A percentile compares a stretch with the other conserved stretches of the same genome.
Evolutionary conservation across 2,888 invertebrate species (phyloP).

Genomic region (Pammene aurita): DNA sequence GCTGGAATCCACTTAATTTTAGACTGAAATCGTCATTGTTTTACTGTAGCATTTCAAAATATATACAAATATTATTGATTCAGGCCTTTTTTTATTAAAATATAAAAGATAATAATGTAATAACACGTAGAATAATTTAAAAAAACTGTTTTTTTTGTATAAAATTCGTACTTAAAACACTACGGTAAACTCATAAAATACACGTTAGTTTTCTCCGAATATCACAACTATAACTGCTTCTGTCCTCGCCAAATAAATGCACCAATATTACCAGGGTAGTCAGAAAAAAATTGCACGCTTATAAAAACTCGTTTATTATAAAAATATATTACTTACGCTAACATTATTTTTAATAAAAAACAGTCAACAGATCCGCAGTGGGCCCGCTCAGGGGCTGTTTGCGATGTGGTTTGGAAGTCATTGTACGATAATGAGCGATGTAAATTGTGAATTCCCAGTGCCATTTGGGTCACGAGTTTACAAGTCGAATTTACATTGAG

Average conservation of each 20-base stretch:
- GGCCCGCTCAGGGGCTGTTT: slow-evolving; percentile 17
- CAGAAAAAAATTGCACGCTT: slow-evolving; percentile 49
- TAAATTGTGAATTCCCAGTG: not conserved
- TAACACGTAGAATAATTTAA: too few relatives aligned
- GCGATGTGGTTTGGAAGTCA: not conserved
- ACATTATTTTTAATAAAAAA: slow-evolving; percentile 43
- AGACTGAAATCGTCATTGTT: too few relatives aligned
- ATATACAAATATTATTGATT: too few relatives aligned
- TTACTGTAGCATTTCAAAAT: too few relatives aligned
- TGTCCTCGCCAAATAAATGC: not conserved
- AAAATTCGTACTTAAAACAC: not conserved
- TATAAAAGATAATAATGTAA: too few relatives aligned
- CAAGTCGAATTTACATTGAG: slow-evolving; percentile 3
- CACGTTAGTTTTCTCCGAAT: too few relatives aligned
- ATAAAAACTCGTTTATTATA: slow-evolving; percentile 62
- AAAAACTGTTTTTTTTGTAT: not conserved
- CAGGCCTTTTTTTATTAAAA: too few relatives aligned
- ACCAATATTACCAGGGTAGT: not conserved
- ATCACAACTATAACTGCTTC: too few relatives aligned
- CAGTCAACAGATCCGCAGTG: slow-evolving; percentile 29
- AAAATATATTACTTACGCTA: slow-evolving; percentile 58
- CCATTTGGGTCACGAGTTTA: not conserved
- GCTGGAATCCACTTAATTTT: too few relatives aligned
- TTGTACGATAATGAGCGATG: not conserved
- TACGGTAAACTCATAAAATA: too few relatives aligned